Base-by-base conservation (phyloP, 1,140 invertebrate species). In the Gryllus bimaculatus region DNA sequence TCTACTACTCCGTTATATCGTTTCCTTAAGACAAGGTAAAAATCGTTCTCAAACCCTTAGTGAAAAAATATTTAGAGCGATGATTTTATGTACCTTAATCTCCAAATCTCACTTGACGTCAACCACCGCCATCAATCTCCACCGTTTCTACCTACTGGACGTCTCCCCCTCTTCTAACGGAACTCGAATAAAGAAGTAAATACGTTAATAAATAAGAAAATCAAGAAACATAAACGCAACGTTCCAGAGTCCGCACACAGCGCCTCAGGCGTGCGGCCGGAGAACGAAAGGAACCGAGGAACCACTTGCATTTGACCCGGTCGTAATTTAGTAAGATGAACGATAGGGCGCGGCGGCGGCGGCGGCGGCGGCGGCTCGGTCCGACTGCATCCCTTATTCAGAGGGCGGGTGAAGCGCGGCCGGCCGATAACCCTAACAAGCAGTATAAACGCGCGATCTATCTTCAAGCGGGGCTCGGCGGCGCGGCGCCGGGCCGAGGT, bases 351-450 rank as follows among this genome's bases (percentile, higher is more conserved):
- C 74, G 13, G 20, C 74, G 7, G 10, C 2, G 18, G 54, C 10
- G 18, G 10, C 18, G 10, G 10, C 54, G 10, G 54, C 10, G 10
- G 54, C 54, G 5, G 26, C 26, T 39, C 26, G 26, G 73, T 75
- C 7, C 12, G 74, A 75, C 10, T 12, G 2, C 74, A 75, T 75
- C 10, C 74, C 20, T 75, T 75, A 75, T 75, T 75, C 74, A 75
- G 47, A 75, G 74, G 74, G 20, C 20, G 73, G 18, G 10, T 18
- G 18, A 66, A 3, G 18, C 54, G 54, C 18, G 10, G 18, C 54
- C 54, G 15, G 73, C 20, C 20, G 74, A 21, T 75, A 75, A 12
- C 74, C 10, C 47, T 75, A 75, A 75, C 74, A 75, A 75, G 74
- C 10, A 13, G 74, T 75, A 75, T 75, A 75, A 75, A 12, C 10